Evolutionary conservation across 2,888 invertebrate genomes (phyloP).

Genomic region (Celastrina argiolus): DNA sequence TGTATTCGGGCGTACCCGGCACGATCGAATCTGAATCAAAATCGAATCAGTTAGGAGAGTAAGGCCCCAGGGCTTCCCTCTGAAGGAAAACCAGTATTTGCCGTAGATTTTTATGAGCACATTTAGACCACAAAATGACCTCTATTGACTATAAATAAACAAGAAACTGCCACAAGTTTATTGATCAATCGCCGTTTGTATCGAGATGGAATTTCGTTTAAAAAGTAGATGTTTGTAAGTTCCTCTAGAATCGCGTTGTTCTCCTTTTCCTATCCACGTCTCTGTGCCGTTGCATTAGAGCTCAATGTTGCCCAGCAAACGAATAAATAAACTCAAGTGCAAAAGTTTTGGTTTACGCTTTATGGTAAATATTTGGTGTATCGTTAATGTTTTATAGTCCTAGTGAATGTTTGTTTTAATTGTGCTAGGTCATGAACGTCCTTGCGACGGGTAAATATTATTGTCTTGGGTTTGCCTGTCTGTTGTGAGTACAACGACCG

Average conservation of each 20-base stretch:
- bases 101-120: too few species aligned
- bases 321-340: slow-evolving; percentile 75
- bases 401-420: slow-evolving; percentile 77
- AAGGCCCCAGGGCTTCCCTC: too few species aligned
- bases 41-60: too few species aligned
- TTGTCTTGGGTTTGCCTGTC: slow-evolving; percentile 76
- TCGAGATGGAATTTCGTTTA: background rate
- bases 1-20: too few species aligned
- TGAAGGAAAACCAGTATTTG: too few species aligned
- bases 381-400: slow-evolving; percentile 76
- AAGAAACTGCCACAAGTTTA: background rate
- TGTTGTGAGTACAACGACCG: slow-evolving; percentile 55
- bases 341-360: slow-evolving; percentile 78
- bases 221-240: background rate
- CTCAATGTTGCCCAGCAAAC: slow-evolving; percentile 40
- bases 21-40: too few species aligned
- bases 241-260: background rate
- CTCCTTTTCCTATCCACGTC: slow-evolving; percentile 27
- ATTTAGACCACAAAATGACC: too few species aligned
- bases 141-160: too few species aligned
- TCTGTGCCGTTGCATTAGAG: slow-evolving; percentile 40
- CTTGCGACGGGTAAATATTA: slow-evolving; percentile 76
- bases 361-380: slow-evolving; percentile 78
- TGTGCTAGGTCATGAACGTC: slow-evolving; percentile 78
- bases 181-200: background rate